Evolutionary conservation across 2,888 invertebrate species (phyloP), one percentile per base, ranked within the genome.

Genomic region (Oxytorus armatus): DNA sequence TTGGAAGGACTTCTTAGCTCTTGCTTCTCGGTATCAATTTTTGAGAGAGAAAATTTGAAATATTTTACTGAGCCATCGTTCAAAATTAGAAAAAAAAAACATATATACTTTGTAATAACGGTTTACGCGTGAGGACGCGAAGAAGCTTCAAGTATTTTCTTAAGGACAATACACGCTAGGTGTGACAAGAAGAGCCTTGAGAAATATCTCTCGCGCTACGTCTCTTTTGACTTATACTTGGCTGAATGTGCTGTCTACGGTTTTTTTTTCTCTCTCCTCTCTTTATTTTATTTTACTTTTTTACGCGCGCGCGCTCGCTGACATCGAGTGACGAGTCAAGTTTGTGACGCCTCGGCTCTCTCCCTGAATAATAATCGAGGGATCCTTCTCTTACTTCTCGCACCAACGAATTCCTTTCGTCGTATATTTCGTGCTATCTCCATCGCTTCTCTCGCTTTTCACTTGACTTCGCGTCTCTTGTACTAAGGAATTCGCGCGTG

Each of bases 321-420:
- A 80, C 77, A 80, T 57, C 74, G 47, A 80, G 77, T 80, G 80
- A 80, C 73, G 63, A 73, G 44, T 49, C 73, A 77, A 77, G 77
- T 80, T 80, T 80, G 59, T 69, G 73, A 77, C 76, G 65, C 8
- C 36, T 36, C 36, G 3, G 8, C 57, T 70, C 76, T 73, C 76
- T 14, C 55, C 23, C 49, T 77, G 80, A 80, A 80, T 80, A 80
- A 77, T 80, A 80, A 80, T 79, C 65, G 53, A 68, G 25, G 63
- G 66, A 11, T 51, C 49, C 68, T 51, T 51, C 18, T 65, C 39
- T 65, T 74, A 8, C 29, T 59, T 36, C 49, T 23, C 59, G 18
- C 59, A 21, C 18, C 44, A 44, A 69, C 11, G 55, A 47, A 69
- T 39, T 61, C 49, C 61, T 51, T 33, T 59, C 61, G 16, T 69